Evolutionary conservation across 1,140 invertebrate genomes (phyloP), one percentile per base, ranked within the genome.

Genomic region (Vanessa atalanta): DNA sequence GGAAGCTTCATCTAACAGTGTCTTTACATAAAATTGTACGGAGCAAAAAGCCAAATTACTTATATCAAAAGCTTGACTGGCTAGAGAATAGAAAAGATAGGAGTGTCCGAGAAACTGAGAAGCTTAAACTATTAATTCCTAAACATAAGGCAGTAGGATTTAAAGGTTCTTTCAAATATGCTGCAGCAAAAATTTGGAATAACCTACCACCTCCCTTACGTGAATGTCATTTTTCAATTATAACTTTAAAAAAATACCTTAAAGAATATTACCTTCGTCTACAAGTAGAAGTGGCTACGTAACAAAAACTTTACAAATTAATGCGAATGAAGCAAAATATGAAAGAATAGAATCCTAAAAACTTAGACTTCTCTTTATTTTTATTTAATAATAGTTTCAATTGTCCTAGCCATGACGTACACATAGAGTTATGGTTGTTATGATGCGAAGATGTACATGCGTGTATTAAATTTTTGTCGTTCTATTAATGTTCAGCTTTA

Each of bases 101-200:
- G 13, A 66, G 23, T 51, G 48, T 50, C 23, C 47, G 65, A 51
- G 14, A 26, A 47, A 51, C 12, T 50, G n/a, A 48, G 14, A 66
- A 50, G 6, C 47, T 50, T 31, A 31, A 37, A 66, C 48, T 68
- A 37, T 31, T 12, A 20, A 47, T 72, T 12, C 70, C 70, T 16
- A 64, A 72, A 37, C 70, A 72, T 31, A 63, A 72, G n/a, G 48
- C 15, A 9, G 53, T 51, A 13, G 37, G 70, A 15, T 72, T 47
- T 66, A 57, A 48, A 26, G 63, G 70, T 16, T 3, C 61, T 47
- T 72, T 72, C n/a, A 72, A 61, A 53, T 72, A 50, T 61, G 37
- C 53, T 31, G 71, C 71, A 2, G 16, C 71, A 47, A 66, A 48
- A 11, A 61, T 72, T 8, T 72, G 71, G 71, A 72, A 72, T 37